Base-by-base conservation (phyloP, 2,113 vertebrate species). In the Erythrolamprus reginae region DNA sequence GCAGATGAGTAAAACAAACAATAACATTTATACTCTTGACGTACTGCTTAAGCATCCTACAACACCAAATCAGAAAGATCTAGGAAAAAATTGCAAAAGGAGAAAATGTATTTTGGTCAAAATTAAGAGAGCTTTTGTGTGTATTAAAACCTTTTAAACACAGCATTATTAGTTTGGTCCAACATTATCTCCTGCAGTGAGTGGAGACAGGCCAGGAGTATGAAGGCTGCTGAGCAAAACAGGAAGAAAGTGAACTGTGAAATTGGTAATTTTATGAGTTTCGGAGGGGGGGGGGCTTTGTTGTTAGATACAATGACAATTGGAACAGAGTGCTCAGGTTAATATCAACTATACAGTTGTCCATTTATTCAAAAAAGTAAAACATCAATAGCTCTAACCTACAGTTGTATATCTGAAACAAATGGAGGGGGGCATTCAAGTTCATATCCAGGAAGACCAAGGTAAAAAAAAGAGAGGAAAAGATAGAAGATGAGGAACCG, bases 231-330 rank as follows among this genome's bases (percentile, higher is more conserved):
- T 96, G 97, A 97, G 97, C 97, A 97, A 96, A 97, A 97, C 97
- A 97, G 95, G 95, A 97, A 97, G 97, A 97, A 97, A 97, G 97
- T 97, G 97, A 97, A 97, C 97, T 98, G 97, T 98, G 97, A 98
- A 98, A 98, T 97, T 98, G 97, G 97, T 97, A 97, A 98, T 97
- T 98, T 97, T 98, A 97, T 97, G 97, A 97, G 96, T 97, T 98
- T 98, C 97, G 97, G 96, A 55, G 97, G 28, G 12, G 58, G 28
- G 28, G 86, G 97, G 97, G 97, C 96, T 97, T 96, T 98, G 97
- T 97, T 97, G 97, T 97, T 97, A 97, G 97, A 97, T 95, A 98
- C 97, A 97, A 97, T 96, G 90, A 96, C 97, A 96, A 96, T 96
- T 94, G 96, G 97, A 97, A 95, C 94, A 96, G 97, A 97, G 96